Evolutionary conservation across 2,888 invertebrate species (phyloP), one percentile per base, ranked within the genome.

Genomic region (Idaea dimidiata): DNA sequence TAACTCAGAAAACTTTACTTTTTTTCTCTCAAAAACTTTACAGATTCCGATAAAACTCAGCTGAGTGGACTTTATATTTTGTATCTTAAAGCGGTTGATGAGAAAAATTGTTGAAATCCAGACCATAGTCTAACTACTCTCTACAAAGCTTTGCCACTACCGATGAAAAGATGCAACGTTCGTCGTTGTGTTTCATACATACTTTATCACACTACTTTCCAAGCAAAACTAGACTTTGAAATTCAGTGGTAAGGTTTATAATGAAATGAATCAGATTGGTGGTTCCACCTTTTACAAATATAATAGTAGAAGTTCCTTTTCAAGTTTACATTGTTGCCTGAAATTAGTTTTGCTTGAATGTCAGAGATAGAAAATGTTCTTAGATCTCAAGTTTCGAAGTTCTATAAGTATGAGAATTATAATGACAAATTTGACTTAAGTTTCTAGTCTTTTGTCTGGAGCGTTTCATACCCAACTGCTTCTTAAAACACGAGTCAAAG

Each of bases 281-380:
- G 63, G 59, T 53, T 43, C 74, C 77, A 73, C 68, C 63, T 59
- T 58, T 62, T 5, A 17, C 6, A 4, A 55, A 57, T 62, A 54
- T 63, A 31, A 10, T 17, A 24, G 16, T 60, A 16, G 69, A 81
- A 80, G 80, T 78, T 82, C 82, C 72, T 66, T 79, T 74, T 77
- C 76, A 80, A 81, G 79, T 83, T 83, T 79, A 82, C 84, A 83
- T 84, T 83, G 82, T 83, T 81, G 77, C 75, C 74, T 79, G 79
- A 82, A 84, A 88, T 87, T 87, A 82, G 83, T 86, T 86, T 79
- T 77, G 83, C 82, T 73, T 82, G 83, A 83, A 85, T 82, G 80
- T 84, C 83, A 82, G 81, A 77, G 67, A 69, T 63, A 67, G 63
- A 75, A 73, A 43, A 75, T 77, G 78, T 80, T 80, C 76, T 80